A percentile compares a stretch with the other conserved stretches of the same genome.
Conservation (phyloP, 2,888 invertebrate species). For the Amiota mariae region DNA sequence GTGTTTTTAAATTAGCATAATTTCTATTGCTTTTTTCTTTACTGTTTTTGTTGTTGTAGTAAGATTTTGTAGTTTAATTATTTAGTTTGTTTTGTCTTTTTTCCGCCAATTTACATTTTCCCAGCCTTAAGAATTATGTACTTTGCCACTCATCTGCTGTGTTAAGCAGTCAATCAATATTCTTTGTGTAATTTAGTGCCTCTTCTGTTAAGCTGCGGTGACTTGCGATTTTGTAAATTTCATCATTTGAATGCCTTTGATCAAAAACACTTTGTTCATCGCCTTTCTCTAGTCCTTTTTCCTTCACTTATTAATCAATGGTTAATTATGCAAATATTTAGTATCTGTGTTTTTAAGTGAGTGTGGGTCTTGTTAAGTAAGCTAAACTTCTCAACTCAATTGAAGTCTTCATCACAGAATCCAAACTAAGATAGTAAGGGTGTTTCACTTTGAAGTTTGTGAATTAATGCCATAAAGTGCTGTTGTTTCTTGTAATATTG, state of each 20-base stretch:
- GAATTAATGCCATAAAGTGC: too few species aligned
- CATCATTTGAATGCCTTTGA: conserved; percentile 22
- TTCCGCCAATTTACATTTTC: background rate
- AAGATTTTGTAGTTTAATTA: conserved; percentile 17
- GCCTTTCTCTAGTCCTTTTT: too few species aligned
- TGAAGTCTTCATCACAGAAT: too few species aligned
- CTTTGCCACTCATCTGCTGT: conserved; percentile 1
- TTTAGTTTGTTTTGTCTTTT: background rate
- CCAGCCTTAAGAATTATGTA: conserved; percentile 20
- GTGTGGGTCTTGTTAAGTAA: background rate
- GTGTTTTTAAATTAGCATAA: conserved; percentile 18
- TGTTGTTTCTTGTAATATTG: too few species aligned
- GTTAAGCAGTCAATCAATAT: background rate
- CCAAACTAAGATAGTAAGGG: too few species aligned
- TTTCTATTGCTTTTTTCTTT: background rate
- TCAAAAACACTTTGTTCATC: background rate
- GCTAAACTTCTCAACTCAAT: background rate
- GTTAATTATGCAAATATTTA: conserved; percentile 13
- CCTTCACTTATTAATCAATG: background rate
- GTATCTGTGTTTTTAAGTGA: too few species aligned
- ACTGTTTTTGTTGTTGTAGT: background rate
- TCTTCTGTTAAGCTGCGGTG: background rate
- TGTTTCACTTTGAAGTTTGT: background rate
- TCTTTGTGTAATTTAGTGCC: background rate
- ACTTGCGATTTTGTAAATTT: conserved; percentile 17